phyloP scores from a whole-genome alignment of 2,888 invertebrate genomes.

The Melanotus villosus region DNA sequence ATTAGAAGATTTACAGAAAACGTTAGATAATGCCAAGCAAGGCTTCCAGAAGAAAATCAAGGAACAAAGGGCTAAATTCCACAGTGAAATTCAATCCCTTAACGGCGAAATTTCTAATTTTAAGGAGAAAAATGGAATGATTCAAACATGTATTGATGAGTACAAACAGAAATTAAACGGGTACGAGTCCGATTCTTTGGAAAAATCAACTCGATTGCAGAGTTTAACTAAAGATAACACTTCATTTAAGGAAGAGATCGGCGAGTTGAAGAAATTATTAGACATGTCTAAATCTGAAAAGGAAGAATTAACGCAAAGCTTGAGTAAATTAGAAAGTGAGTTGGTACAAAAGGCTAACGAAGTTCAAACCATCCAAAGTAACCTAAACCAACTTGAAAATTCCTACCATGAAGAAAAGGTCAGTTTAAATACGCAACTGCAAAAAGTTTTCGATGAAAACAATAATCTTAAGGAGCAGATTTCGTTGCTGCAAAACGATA shows the following conservation, averaged over 20 bases:
- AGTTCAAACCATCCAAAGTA: not conserved
- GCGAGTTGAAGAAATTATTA: slow-evolving; percentile 4
- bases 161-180: slow-evolving; percentile 32
- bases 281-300: slow-evolving; percentile 2
- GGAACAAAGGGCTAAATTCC: slow-evolving; percentile 50
- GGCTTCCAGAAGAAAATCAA: slow-evolving; percentile 38
- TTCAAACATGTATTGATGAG: slow-evolving; percentile 24
- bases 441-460: slow-evolving; percentile 21
- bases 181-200: slow-evolving; percentile 19
- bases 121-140: slow-evolving; percentile 22
- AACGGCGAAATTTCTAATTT: slow-evolving; percentile 20
- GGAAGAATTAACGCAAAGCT: not conserved
- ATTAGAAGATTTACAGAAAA: slow-evolving; percentile 48
- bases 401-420: not conserved
- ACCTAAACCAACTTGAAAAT: not conserved
- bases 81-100: slow-evolving; percentile 48
- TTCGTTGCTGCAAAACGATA: slow-evolving; percentile 38
- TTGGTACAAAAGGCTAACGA: not conserved
- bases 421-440: not conserved
- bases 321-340: not conserved
- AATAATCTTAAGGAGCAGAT: slow-evolving; percentile 50
- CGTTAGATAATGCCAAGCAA: slow-evolving; percentile 43
- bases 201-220: slow-evolving; percentile 46
- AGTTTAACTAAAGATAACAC: slow-evolving; percentile 44
- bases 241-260: slow-evolving; percentile 6